These are phyloP conservation scores for Apotomis turbidana DNA, from an alignment of 2,888 invertebrate genomes.

Conservation along the genomic window DNA sequence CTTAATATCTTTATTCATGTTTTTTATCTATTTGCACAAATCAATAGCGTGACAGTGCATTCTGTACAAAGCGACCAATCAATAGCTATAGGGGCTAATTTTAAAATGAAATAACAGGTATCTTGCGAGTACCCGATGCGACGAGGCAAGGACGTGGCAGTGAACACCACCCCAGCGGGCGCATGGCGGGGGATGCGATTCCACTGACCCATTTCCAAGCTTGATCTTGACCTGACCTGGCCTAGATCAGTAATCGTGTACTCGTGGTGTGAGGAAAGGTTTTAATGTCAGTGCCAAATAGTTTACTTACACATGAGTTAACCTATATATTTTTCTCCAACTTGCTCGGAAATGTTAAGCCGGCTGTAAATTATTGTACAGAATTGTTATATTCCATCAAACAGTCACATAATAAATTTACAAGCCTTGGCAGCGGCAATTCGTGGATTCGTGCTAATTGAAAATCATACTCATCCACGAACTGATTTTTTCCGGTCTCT, in stretches of 20 bases:
- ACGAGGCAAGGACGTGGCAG: conserved; percentile 36
- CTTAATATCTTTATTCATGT: conserved; percentile 23
- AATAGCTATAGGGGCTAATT: conserved; percentile 12
- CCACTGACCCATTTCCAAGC: conserved; percentile 67
- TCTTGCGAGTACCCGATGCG: conserved; percentile 7
- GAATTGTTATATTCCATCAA: too few species aligned
- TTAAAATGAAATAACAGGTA: conserved; percentile 19
- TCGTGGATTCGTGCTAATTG: too few species aligned
- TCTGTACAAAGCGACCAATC: conserved; percentile 14
- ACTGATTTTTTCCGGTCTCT: too few species aligned
- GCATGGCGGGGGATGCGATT: conserved; percentile 58
- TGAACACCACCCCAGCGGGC: conserved; percentile 37
- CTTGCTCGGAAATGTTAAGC: too few species aligned
- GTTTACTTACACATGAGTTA: neutral
- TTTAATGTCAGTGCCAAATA: conserved; percentile 26
- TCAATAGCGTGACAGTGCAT: conserved; percentile 21
- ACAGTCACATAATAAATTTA: too few species aligned
- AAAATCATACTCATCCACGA: too few species aligned
- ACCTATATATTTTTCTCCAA: neutral
- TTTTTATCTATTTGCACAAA: conserved; percentile 6
- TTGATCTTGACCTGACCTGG: conserved; percentile 69
- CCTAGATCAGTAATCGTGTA: conserved; percentile 47
- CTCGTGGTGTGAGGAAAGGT: conserved; percentile 35
- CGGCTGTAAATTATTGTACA: too few species aligned
- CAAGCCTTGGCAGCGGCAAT: too few species aligned